These are phyloP conservation scores for Spheniscus humboldti DNA, from an alignment of 2,797 vertebrate species.

Conservation along the genomic window DNA sequence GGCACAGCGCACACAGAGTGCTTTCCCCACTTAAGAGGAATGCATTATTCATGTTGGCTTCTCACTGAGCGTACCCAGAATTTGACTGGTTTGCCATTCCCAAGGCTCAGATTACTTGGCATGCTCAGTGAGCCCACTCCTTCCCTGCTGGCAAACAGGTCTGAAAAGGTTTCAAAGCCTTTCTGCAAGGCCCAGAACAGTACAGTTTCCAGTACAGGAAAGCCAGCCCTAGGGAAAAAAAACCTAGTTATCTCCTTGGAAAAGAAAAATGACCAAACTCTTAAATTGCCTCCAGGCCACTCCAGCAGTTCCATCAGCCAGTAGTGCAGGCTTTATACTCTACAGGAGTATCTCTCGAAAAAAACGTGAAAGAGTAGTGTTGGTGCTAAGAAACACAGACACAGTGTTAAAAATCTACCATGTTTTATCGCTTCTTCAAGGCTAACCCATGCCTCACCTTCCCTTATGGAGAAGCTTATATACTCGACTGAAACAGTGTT, in stretches of 20 bases:
- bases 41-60: constrained; percentile 41
- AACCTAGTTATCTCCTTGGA: neutral
- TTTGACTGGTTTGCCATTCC: neutral
- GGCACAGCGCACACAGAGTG: neutral
- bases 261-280: neutral
- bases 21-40: neutral
- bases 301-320: neutral
- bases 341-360: neutral
- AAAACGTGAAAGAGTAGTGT: neutral
- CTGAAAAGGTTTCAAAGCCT: neutral
- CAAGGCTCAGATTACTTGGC: neutral
- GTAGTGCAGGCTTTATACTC: neutral
- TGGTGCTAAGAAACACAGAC: neutral
- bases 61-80: neutral
- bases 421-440: neutral
- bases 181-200: neutral
- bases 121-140: neutral
- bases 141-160: neutral
- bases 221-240: neutral
- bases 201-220: neutral
- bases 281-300: neutral
- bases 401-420: neutral
- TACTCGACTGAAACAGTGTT: rapidly evolving
- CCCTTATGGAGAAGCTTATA: neutral
- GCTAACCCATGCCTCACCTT: neutral